phyloP scores from a whole-genome alignment of 2,888 invertebrate genomes.

The Caenorhabditis zanzibari region DNA sequence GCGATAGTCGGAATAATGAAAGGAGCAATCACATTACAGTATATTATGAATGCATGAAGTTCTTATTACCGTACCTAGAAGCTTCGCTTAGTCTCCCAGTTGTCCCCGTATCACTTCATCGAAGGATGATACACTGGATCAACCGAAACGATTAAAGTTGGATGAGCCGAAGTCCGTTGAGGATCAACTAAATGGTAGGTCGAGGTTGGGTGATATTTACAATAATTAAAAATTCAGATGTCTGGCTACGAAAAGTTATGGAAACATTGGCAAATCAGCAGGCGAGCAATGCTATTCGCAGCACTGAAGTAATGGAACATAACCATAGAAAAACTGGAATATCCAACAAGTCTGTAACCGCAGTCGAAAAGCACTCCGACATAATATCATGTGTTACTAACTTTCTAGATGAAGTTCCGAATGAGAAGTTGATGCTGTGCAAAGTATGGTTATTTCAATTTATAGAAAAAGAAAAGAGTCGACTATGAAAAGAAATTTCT shows the following conservation, averaged over 20 bases:
- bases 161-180: slow-evolving; percentile 2
- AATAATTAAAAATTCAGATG: slow-evolving; percentile 17
- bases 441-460: slow-evolving; percentile 60
- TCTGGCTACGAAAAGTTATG: slow-evolving; percentile 51
- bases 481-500: slow-evolving; percentile 19
- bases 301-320: not conserved
- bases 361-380: slow-evolving; percentile 41
- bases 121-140: not conserved
- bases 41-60: slow-evolving; percentile 39
- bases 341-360: not conserved
- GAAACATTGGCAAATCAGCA: slow-evolving; percentile 43
- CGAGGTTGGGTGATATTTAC: not conserved
- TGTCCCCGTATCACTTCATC: not conserved
- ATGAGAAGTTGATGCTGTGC: slow-evolving; percentile 50
- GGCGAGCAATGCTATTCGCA: not conserved
- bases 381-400: slow-evolving; percentile 42
- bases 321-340: too few species aligned
- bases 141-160: slow-evolving; percentile 25
- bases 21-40: slow-evolving; percentile 14
- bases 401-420: slow-evolving; percentile 46
- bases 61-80: slow-evolving; percentile 44
- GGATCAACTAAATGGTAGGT: slow-evolving; percentile 17
- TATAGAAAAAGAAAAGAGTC: slow-evolving; percentile 41
- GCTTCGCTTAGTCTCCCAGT: slow-evolving; percentile 24
- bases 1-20: slow-evolving; percentile 14